phyloP scores from a whole-genome alignment of 2,797 vertebrate species.

The Acipenser ruthenus region DNA sequence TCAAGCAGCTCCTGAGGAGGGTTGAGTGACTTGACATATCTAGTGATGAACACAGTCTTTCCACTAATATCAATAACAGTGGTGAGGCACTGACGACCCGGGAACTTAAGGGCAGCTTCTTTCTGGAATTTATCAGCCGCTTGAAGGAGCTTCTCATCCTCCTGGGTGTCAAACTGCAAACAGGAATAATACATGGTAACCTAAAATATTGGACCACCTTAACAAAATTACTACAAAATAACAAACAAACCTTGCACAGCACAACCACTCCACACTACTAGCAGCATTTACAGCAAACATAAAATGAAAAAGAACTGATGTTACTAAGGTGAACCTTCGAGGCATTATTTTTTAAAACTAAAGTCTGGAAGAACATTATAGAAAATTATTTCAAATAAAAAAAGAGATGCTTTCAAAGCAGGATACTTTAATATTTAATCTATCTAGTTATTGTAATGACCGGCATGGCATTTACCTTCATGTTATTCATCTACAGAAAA shows the following conservation, averaged over 20 bases:
- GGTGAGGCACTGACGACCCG: conserved; percentile 72
- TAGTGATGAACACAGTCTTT: conserved; percentile 83
- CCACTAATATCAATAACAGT: conserved; percentile 83
- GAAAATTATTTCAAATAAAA: no score
- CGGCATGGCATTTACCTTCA: conserved; percentile 47
- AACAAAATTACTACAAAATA: no score
- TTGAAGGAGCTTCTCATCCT: conserved; percentile 79
- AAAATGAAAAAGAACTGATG: conserved; percentile 1
- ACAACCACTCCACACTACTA: conserved; percentile 8
- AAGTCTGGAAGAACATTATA: no score
- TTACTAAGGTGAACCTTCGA: no score
- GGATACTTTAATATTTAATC: no score
- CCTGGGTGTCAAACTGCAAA: conserved; percentile 83
- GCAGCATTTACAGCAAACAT: neutral
- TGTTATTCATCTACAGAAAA: conserved; percentile 69
- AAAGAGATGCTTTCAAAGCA: no score
- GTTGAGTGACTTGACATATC: conserved; percentile 76
- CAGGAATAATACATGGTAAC: neutral
- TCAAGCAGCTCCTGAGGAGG: conserved; percentile 81
- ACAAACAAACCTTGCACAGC: neutral
- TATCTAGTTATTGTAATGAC: no score
- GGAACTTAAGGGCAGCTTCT: conserved; percentile 63
- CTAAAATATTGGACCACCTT: no score
- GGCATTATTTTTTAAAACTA: no score
- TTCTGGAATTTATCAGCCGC: conserved; percentile 74